Base-by-base conservation (phyloP, 1,140 invertebrate genomes). In the Trichoplusia ni region DNA sequence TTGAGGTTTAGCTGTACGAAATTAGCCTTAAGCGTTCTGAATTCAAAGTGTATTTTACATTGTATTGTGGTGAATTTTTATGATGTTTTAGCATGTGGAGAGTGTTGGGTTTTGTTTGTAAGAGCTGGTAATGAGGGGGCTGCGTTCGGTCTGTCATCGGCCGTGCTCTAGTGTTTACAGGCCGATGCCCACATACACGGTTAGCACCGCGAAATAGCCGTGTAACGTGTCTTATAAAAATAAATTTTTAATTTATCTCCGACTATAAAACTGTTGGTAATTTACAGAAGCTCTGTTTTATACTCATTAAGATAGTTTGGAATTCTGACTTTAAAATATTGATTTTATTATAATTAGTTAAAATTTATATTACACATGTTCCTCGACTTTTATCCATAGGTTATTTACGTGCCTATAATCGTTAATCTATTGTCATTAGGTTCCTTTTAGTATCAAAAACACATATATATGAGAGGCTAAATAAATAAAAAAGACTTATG, bases 71-170 rank as follows among this genome's bases (percentile, higher is more conserved):
- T 13, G 31, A 62, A 67, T 84, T 86, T 73, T 89, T 86, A 86
- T 84, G 84, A 82, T 85, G 74, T 84, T 89, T 79, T 74, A 73
- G 70, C 75, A 73, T 59, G 69, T 65, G 62, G 62, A 72, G 70
- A 74, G 71, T 75, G 69, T 74, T 72, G 62, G 61, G 75, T 73
- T 64, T 77, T 85, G 77, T 82, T 80, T 81, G 74, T 75, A 73
- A 64, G 75, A 73, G 69, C 69, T 67, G 61, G 83, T 89, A 86
- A 86, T 89, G 86, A 89, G 86, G 71, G 73, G 67, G 72, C 83
- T 87, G 86, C 29, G 66, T 80, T 73, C 53, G 66, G 59, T 86
- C 86, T 82, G 81, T 89, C 82, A 82, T 81, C 86, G 77, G 35
- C 19, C 64, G 14, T 51, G 72, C 73, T 78, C 81, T 77, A 77